Base-by-base conservation (phyloP, 2,797 vertebrate genomes). In the Dryobates pubescens region DNA sequence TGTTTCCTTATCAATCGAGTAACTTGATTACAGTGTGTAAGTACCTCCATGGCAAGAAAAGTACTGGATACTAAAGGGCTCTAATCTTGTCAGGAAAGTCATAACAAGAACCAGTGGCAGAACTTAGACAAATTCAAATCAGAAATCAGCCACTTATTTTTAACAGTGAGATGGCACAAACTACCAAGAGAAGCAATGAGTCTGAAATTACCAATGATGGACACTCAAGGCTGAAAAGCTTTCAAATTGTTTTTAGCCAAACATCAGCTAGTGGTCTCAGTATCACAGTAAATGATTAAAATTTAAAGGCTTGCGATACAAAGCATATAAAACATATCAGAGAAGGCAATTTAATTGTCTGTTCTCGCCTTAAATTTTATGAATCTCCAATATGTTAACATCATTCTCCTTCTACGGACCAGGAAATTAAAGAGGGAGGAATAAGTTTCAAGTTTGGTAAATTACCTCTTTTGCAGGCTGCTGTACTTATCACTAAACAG, bases 11-110 rank as follows among this genome's bases (percentile, higher is more conserved):
- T 96, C 95, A 95, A 89, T 88, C 9, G 30, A 92, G 70, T 94
- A 96, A 96, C 94, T 49, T 64, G 91, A 96, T 96, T 96, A 96
- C 67, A 79, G 92, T 88, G 94, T 91, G 24, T 95, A 96, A 96
- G 95, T 96, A 96, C 91, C 91, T 95, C 62, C 87, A 94, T 83
- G 92, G 94, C 93, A 96, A 95, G 92, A 91, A 92, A 94, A 94
- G 87, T 72, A 27, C 76, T 91, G 93, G 94, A 49, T 86, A 86
- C 91, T 92, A 89, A 94, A 95, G 94, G 87, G 82, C 92, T 92
- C 87, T 96, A 95, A 96, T 96, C 94, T 96, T 64, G 94, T 96
- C 94, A 96, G 80, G 85, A 88, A 91, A 92, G 76, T 61, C 54
- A 1, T 96, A 96, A 95, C 94, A 91, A 94, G 94, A 95, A 95